Evolutionary conservation across 2,797 vertebrate species (phyloP).

Genomic region (Pelodytes ibericus): DNA sequence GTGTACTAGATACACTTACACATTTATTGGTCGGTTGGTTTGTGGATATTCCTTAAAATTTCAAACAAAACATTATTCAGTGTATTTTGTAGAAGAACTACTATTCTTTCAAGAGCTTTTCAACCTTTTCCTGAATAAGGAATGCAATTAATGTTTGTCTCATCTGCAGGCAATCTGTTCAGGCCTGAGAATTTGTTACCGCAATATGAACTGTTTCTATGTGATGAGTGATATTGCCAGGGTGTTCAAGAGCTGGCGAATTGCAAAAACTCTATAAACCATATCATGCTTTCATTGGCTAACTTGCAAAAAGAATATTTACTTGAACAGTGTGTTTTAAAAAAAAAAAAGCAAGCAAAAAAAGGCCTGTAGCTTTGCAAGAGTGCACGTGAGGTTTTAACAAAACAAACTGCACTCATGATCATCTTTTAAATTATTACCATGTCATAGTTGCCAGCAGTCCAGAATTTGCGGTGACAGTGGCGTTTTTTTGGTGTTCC

Average conservation of each 20-base stretch:
- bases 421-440: neutral
- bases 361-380: neutral
- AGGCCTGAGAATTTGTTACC: neutral
- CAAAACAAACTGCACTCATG: neutral
- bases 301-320: neutral
- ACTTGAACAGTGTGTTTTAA: neutral
- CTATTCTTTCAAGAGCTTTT: no score
- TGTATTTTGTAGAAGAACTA: no score
- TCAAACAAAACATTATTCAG: no score
- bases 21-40: no score
- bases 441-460: no score
- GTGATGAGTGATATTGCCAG: constrained; percentile 4
- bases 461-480: no score
- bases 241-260: neutral
- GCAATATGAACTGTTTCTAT: neutral
- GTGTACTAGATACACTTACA: no score
- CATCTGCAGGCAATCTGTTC: neutral
- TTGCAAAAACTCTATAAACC: neutral
- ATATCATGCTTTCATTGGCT: constrained; percentile 3
- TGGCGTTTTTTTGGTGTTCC: no score
- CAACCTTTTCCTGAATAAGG: no score
- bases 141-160: neutral
- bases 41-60: no score
- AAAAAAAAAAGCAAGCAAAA: neutral
- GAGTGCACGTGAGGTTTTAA: neutral